Percentiles rank a stretch among this genome's conserved stretches.
Evolutionary conservation across 2,888 invertebrate species (phyloP).

Genomic region (Poecilus cupreus): DNA sequence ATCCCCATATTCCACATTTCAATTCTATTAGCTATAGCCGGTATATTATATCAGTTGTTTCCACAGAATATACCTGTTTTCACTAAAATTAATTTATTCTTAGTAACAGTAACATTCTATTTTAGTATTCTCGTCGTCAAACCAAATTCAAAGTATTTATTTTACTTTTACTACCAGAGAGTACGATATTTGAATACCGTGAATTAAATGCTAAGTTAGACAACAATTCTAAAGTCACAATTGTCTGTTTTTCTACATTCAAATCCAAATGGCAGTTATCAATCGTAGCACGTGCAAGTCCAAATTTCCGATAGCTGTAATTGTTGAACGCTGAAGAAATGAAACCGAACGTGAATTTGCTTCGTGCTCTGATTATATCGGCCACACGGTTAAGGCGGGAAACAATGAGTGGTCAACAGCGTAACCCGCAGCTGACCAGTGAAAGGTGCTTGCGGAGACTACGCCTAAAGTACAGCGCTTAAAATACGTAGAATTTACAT

Average conservation of each 20-base stretch:
- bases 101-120: slow-evolving; percentile 4
- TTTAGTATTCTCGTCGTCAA: slow-evolving; percentile 7
- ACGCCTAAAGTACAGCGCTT: not conserved
- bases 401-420: not conserved
- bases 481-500: not conserved
- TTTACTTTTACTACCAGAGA: slow-evolving; percentile 22
- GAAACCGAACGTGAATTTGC: not conserved
- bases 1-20: no score
- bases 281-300: not conserved
- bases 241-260: no score
- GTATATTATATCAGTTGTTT: not conserved
- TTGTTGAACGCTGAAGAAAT: not conserved
- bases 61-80: slow-evolving; percentile 4
- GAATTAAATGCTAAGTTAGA: no score
- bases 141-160: not conserved
- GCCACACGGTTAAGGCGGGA: not conserved
- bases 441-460: not conserved
- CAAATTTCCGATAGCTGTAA: not conserved
- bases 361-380: slow-evolving; percentile 15
- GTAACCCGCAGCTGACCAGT: not conserved
- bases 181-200: not conserved
- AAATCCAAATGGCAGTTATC: no score
- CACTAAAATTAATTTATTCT: slow-evolving; percentile 42
- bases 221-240: no score
- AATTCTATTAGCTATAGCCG: not conserved